Base-by-base conservation (phyloP, 2,888 invertebrate species). In the Tetragonisca angustula region DNA sequence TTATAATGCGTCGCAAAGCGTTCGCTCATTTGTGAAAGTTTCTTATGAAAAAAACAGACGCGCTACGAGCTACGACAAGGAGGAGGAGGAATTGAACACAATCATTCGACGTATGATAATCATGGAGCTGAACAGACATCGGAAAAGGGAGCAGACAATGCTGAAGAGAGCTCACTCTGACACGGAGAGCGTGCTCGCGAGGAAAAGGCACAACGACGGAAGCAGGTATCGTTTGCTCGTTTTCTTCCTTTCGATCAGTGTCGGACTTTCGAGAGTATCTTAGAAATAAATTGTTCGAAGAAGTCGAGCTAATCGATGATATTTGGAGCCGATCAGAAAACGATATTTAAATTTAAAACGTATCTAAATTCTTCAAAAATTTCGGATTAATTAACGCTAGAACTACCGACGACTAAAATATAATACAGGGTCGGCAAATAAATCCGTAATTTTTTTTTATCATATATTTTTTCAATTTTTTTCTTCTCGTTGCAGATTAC, bases 101-200 rank as follows among this genome's bases (percentile, higher is more conserved):
- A 76, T 88, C 32, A 80, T 87, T 62, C 87, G 80, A 49, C 79
- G 81, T 1, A 81, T 88, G 76, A 82, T 89, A 64, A 79, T 78
- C 24, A 27, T 49, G 6, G 89, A 89, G 62, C 59, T 89, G 43
- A 82, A 56, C 65, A 88, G 71, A 43, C 78, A 84, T 65, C 77
- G 79, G 3, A 83, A 77, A 27, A 87, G 72, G 50, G 74, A 81
- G 24, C 73, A 64, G 64, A 49, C 65, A 15, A 52, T 62, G 13
- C 24, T 84, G 32, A 88, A 77, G 64, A 85, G 79, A 43, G 72
- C 84, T 2, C 73, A 76, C 36, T 88, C 87, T 24, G 88, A 88
- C n/a, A 82, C 79, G 1, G 79, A 80, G 5, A 85, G 50, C 59
- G 15, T 74, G 32, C 19, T 67, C 11, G 11, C 68, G 21, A 73